Evolutionary conservation across 2,113 vertebrate species (phyloP).

Genomic region (Cinclus cinclus): DNA sequence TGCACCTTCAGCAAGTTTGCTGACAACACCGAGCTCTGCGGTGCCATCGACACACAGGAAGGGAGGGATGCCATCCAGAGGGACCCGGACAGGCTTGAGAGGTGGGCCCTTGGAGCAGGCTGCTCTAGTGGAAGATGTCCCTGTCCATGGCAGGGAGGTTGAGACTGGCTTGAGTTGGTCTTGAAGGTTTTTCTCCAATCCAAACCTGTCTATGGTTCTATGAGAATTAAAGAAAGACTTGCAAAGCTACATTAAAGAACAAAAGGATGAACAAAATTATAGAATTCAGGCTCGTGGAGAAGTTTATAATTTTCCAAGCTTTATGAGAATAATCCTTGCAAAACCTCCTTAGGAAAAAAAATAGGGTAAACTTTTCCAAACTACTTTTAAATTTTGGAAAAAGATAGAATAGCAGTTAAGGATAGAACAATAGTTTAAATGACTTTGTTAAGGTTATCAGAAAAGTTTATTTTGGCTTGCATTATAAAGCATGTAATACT

Average conservation of each 20-base stretch:
- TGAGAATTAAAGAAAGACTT: conserved; percentile 3
- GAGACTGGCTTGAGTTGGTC: too few relatives aligned
- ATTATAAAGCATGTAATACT: not conserved
- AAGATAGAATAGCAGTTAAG: not conserved
- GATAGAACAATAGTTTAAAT: not conserved
- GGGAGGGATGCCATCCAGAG: not conserved
- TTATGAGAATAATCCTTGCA: not conserved
- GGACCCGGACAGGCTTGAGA: not conserved
- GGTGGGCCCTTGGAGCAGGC: not conserved
- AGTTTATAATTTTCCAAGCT: not conserved
- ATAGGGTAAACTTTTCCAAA: not conserved
- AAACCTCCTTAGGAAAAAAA: not conserved
- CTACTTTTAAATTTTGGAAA: not conserved
- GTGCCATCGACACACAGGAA: fast-evolving
- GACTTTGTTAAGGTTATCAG: not conserved
- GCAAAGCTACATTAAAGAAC: not conserved
- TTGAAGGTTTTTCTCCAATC: not conserved
- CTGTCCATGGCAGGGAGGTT: not conserved
- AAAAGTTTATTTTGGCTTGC: not conserved
- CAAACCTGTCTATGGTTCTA: not conserved
- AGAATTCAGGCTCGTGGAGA: not conserved
- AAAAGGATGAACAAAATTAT: not conserved
- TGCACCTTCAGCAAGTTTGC: not conserved
- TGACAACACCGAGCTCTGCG: not conserved
- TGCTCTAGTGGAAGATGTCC: too few relatives aligned